Base-by-base conservation (phyloP, 2,797 vertebrate species). In the Hippocampus kuda region DNA sequence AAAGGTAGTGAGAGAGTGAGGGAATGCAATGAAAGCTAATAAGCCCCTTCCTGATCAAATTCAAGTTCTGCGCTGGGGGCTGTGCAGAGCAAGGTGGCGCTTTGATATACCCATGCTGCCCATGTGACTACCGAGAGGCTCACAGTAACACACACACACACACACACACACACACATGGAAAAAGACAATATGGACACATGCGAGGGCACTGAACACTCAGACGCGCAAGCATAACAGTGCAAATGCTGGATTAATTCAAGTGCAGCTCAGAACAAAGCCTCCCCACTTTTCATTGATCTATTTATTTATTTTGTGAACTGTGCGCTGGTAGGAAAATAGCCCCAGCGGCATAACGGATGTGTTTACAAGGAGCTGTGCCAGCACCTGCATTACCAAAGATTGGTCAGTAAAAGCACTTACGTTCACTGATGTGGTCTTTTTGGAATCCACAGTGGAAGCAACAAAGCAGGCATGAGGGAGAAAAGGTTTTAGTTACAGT, bases 381-480 rank as follows among this genome's bases (percentile, higher is more conserved):
- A 74, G 70, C 57, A 61, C 69, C 65, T 71, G 72, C 77, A 84
- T 83, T 76, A 54, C 80, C 72, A 68, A 79, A 48, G 48, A 54
- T 79, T 49, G 70, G 66, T 72, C 76, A 73, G 83, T 75, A 74
- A 84, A 87, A 86, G 83, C 84, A 89, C 88, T 89, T 88, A 88
- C 88, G 76, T 77, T 89, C 78, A 78, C 75, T 83, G 83, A 80
- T 86, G 72, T 79, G 77, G 86, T 89, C 87, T 89, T 83, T 38
- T 83, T 75, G 63, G 10, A 63, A 61, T 85, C 83, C 85, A 72
- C 68, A 76, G 72, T 48, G 72, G 70, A 44, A 41, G 75, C 56
- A 60, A 79, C 73, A 82, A 53, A 61, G 53, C 72, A 79, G 41
- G 61, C 49, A 81, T 63, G 46, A 81, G 62, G 65, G 68, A 68